Conservation (phyloP, 2,888 invertebrate species). For the Eupithecia centaureata region DNA sequence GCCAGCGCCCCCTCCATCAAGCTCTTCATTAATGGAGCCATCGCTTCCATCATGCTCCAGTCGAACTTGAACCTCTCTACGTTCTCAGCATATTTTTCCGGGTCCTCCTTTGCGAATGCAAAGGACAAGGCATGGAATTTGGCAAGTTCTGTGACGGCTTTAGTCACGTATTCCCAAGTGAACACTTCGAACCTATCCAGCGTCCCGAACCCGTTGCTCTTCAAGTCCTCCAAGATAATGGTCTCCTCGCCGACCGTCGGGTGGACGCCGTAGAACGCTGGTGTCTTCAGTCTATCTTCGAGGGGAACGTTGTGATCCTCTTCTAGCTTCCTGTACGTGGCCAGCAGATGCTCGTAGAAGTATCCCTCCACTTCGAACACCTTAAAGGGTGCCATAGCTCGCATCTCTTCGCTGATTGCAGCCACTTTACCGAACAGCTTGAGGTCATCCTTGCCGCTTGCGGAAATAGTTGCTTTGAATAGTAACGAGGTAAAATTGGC, state of each 20-base stretch:
- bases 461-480: conserved; percentile 26
- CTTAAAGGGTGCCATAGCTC: conserved; percentile 10
- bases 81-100: conserved; percentile 21
- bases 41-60: not conserved
- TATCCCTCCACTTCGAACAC: conserved; percentile 25
- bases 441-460: conserved; percentile 24
- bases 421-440: conserved; percentile 36
- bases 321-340: conserved; percentile 29
- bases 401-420: conserved; percentile 20
- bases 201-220: conserved; percentile 17
- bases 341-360: conserved; percentile 28
- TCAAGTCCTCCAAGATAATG: conserved; percentile 29
- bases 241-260: conserved; percentile 26
- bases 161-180: conserved; percentile 29
- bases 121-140: conserved; percentile 38
- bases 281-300: conserved; percentile 19
- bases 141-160: conserved; percentile 27
- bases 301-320: conserved; percentile 23
- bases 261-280: conserved; percentile 22
- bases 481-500: conserved; percentile 36
- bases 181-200: conserved; percentile 28
- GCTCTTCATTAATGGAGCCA: conserved; percentile 13
- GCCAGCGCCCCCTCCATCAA: conserved; percentile 20
- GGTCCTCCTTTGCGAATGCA: conserved; percentile 24
- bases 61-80: conserved; percentile 17